Evolutionary conservation across 2,797 vertebrate species (phyloP), one percentile per base, ranked within the genome.

Genomic region (Amphiprion clarkii): DNA sequence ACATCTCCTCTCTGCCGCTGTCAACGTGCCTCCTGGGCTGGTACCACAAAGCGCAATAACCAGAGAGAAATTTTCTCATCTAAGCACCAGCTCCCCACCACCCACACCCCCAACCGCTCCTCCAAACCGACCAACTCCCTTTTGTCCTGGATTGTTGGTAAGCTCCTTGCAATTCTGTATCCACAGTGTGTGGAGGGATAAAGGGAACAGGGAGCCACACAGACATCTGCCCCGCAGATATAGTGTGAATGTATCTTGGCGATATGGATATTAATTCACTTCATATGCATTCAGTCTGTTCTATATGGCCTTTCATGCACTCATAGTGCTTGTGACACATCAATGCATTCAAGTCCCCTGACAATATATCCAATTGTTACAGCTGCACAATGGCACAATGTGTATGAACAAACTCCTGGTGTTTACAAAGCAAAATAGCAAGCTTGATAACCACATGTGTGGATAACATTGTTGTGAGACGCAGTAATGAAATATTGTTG

Each of bases 121-220:
- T 25, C 36, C 65, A 68, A 53, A 48, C 48, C 74, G 58, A 49
- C 40, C 51, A 77, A 58, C 73, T 70, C 76, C 54, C 84, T 67
- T 90, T 93, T 92, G 88, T 92, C 87, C 90, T 76, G 85, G 81
- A 85, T 90, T 80, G 80, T 74, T 67, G 65, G 80, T 92, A 88
- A 90, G 88, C 92, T 89, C 74, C 76, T 87, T 84, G 83, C 61
- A 71, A 88, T 81, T 88, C 65, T 75, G 49, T 62, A 68, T 74
- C 57, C 81, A 82, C 68, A 58, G 1, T 73, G 71, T 68, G 59
- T 33, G 57, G 7, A 68, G 46, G 86, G 86, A 91, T 88, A 82
- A 88, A 82, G 68, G 52, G 23, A 54, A 53, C 53, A 66, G 73
- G 79, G 79, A 58, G 65, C 72, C 78, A 79, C 62, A 25, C 31